phyloP scores from a whole-genome alignment of 2,888 invertebrate genomes.

The Ichneumoninae sp. region DNA sequence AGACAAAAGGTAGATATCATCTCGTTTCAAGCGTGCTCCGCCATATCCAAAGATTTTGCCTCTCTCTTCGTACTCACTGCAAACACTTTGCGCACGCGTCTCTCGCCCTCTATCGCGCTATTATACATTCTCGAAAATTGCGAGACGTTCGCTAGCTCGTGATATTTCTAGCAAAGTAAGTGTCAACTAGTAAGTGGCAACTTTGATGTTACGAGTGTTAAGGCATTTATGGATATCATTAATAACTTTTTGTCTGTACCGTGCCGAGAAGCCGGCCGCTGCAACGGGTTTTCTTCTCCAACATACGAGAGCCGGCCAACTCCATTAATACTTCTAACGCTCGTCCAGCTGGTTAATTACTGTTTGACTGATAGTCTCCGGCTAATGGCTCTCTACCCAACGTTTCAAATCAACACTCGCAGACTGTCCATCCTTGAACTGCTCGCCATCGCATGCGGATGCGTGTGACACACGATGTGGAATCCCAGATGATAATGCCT shows the following conservation, averaged over 20 bases:
- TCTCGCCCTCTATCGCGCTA: conserved; percentile 29
- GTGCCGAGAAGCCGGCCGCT: background rate
- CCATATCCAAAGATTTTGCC: conserved; percentile 12
- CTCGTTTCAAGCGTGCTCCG: conserved; percentile 16
- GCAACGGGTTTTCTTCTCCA: conserved; percentile 12
- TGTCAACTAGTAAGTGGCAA: conserved; percentile 68
- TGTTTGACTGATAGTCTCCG: conserved; percentile 70
- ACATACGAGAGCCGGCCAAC: conserved; percentile 45
- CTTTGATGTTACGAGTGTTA: conserved; percentile 71
- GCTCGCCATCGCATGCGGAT: background rate
- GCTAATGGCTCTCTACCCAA: conserved; percentile 61
- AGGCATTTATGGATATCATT: conserved; percentile 73
- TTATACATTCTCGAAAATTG: conserved; percentile 45
- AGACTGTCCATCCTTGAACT: conserved; percentile 2
- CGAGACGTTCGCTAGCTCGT: conserved; percentile 38
- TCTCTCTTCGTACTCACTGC: background rate
- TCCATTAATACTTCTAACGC: conserved; percentile 72
- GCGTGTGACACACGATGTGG: background rate
- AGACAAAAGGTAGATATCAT: conserved; percentile 57
- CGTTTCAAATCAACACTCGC: conserved; percentile 33
- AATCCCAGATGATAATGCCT: background rate
- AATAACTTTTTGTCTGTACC: conserved; percentile 71
- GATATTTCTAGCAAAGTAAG: conserved; percentile 69
- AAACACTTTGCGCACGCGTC: conserved; percentile 24
- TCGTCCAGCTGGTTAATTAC: conserved; percentile 73